Evolutionary conservation across 2,113 vertebrate species (phyloP).

Genomic region (Felis catus): F.catus_Fca126_mat1.0 CM031413.1:100056001-100056500

Average conservation of each 20-base stretch:
- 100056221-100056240: too few relatives aligned
- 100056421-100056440: neutral
- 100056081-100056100: neutral
- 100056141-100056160: neutral
- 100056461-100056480: conserved; percentile 8
- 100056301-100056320: too few relatives aligned
- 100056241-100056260: too few relatives aligned
- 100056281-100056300: too few relatives aligned
- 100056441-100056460: neutral
- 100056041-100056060: neutral
- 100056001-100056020: neutral
- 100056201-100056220: neutral
- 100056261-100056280: too few relatives aligned
- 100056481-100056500: neutral
- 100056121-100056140: neutral
- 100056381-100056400: too few relatives aligned
- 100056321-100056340: too few relatives aligned
- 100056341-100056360: too few relatives aligned
- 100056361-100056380: too few relatives aligned
- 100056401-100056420: too few relatives aligned
- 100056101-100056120: neutral
- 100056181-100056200: neutral
- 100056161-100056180: neutral
- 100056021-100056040: neutral
- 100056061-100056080: conserved; percentile 9